These are phyloP conservation scores for Anniella stebbinsi DNA, from an alignment of 2,797 vertebrate species.

Conservation along the genomic window DNA sequence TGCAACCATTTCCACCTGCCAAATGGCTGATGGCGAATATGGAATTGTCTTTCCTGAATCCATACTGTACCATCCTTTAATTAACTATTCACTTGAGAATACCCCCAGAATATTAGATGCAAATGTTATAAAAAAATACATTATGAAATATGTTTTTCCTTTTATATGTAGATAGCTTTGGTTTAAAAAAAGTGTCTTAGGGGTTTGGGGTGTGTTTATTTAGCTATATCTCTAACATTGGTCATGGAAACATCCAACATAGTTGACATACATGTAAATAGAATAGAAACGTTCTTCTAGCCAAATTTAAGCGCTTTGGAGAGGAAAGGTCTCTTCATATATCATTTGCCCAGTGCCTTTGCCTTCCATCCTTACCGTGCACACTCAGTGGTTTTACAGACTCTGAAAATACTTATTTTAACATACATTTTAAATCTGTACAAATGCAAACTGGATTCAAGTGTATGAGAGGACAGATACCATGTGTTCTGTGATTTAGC, in stretches of 20 bases:
- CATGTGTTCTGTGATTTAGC: background rate
- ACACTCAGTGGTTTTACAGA: background rate
- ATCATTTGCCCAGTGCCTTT: slow-evolving; percentile 57
- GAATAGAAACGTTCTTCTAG: background rate
- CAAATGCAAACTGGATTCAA: fast-evolving
- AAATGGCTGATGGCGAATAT: background rate
- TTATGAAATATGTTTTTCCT: background rate
- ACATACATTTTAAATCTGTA: background rate
- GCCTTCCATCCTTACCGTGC: background rate
- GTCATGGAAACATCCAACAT: slow-evolving; percentile 66
- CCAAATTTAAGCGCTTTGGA: slow-evolving; percentile 13
- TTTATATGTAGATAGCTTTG: background rate
- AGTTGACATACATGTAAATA: slow-evolving; percentile 12
- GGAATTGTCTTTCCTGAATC: background rate
- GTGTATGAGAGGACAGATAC: fast-evolving
- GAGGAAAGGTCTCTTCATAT: slow-evolving; percentile 56
- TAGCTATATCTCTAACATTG: background rate
- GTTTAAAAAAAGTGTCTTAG: background rate
- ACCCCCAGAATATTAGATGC: background rate
- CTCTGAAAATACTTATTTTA: background rate
- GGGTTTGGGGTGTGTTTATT: background rate
- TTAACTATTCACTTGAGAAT: background rate
- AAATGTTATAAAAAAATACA: background rate
- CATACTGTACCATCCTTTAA: background rate
- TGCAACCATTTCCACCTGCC: background rate